Percentiles rank a stretch among this genome's conserved stretches.
Conservation (phyloP, 2,888 invertebrate genomes). For the Dicranocentrus wangi region DNA sequence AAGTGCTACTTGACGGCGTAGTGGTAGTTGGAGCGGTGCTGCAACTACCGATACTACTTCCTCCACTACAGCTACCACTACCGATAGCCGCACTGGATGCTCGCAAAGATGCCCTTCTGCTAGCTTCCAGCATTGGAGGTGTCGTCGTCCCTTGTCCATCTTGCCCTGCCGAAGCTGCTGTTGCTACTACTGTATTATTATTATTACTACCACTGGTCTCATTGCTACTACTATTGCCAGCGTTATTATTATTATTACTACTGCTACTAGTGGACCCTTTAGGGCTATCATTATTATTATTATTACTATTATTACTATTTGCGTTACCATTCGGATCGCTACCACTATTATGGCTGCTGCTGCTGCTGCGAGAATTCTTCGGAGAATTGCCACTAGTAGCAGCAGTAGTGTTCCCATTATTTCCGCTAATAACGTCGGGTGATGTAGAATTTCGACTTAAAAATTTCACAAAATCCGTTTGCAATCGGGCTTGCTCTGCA, state of each 20-base stretch:
- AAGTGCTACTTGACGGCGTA: slow-evolving; percentile 31
- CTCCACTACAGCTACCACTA: slow-evolving; percentile 45
- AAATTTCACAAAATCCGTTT: slow-evolving; percentile 80
- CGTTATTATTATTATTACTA: slow-evolving; percentile 33
- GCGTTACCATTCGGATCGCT: slow-evolving; percentile 45
- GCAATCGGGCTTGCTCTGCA: slow-evolving; percentile 72
- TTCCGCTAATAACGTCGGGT: slow-evolving; percentile 76
- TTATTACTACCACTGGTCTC: slow-evolving; percentile 43
- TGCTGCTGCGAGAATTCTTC: slow-evolving; percentile 52
- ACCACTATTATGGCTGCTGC: slow-evolving; percentile 19
- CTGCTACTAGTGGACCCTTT: slow-evolving; percentile 55
- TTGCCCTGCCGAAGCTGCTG: slow-evolving; percentile 45
- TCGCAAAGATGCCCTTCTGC: slow-evolving; percentile 56
- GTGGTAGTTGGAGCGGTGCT: slow-evolving; percentile 69
- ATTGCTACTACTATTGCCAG: slow-evolving; percentile 30
- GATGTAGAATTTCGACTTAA: slow-evolving; percentile 57
- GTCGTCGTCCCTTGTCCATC: slow-evolving; percentile 54
- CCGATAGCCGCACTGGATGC: slow-evolving; percentile 18
- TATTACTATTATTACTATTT: slow-evolving; percentile 42
- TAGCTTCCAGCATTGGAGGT: background rate
- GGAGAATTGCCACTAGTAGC: slow-evolving; percentile 74
- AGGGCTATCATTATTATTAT: slow-evolving; percentile 56
- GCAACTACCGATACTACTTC: slow-evolving; percentile 74
- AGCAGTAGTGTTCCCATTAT: slow-evolving; percentile 79
- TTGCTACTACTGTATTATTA: slow-evolving; percentile 42